These are phyloP conservation scores for Miltochrista miniata DNA, from an alignment of 2,888 invertebrate species.

Conservation along the genomic window DNA sequence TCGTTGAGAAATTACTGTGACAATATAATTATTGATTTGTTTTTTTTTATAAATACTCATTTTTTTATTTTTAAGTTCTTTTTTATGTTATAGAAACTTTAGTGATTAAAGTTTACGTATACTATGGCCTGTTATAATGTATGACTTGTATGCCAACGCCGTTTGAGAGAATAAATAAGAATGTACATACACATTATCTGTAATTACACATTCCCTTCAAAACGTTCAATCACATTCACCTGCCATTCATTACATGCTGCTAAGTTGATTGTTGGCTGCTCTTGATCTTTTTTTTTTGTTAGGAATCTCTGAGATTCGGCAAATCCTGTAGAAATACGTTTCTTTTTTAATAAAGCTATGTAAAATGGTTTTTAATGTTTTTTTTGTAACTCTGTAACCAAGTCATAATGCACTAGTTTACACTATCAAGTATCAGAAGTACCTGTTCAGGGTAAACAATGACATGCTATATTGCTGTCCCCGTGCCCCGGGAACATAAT, in stretches of 20 bases:
- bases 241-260: conserved; percentile 12
- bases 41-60: conserved; percentile 36
- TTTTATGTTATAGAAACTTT: conserved; percentile 8
- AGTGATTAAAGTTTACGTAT: conserved; percentile 4
- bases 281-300: conserved; percentile 24
- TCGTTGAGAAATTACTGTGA: neutral
- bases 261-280: conserved; percentile 21
- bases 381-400: no score
- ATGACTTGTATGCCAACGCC: conserved; percentile 2
- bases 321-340: conserved; percentile 16
- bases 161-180: conserved; percentile 3
- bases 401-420: no score
- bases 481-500: no score
- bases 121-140: conserved; percentile 10
- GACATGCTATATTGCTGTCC: no score
- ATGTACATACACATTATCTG: conserved; percentile 34
- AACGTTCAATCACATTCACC: conserved; percentile 12
- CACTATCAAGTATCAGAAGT: no score
- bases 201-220: conserved; percentile 36
- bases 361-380: conserved; percentile 20
- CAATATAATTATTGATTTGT: conserved; percentile 6
- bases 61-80: conserved; percentile 12
- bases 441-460: no score
- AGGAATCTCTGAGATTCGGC: conserved; percentile 15
- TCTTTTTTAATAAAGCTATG: conserved; percentile 34